Percentiles rank a stretch among this genome's conserved stretches.
These are phyloP conservation scores for Drosophila eugracilis DNA, from an alignment of 1,140 invertebrate genomes.

Conservation along the genomic window DNA sequence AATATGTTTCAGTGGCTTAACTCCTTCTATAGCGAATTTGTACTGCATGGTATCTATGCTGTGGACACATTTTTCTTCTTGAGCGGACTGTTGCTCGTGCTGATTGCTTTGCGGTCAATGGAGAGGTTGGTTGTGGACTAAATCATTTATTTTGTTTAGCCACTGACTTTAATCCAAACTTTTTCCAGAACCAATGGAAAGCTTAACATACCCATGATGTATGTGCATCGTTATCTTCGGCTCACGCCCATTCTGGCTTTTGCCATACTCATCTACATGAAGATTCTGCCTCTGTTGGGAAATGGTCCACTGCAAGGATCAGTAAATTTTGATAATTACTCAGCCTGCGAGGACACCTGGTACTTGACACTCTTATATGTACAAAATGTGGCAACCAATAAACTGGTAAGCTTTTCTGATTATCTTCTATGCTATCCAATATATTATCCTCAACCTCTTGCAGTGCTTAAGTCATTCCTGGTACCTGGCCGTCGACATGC, in stretches of 20 bases:
- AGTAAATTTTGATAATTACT: conserved; percentile 59
- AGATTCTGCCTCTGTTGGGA: conserved; percentile 41
- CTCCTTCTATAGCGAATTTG: conserved; percentile 85
- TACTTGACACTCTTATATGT: conserved; percentile 56
- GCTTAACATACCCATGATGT: conserved; percentile 71
- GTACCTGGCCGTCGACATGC: conserved; percentile 95
- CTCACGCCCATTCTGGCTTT: conserved; percentile 63
- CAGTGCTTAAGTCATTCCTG: conserved; percentile 95
- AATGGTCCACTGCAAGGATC: conserved; percentile 40
- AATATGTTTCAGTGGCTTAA: conserved; percentile 71
- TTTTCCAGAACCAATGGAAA: conserved; percentile 45
- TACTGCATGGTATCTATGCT: conserved; percentile 88
- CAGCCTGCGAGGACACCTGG: conserved; percentile 42
- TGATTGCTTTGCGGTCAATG: conserved; percentile 88
- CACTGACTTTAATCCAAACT: neutral
- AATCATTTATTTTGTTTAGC: neutral
- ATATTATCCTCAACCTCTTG: neutral
- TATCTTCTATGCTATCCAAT: neutral
- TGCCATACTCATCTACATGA: conserved; percentile 58
- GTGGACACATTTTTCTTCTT: conserved; percentile 96
- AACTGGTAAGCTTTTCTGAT: conserved; percentile 27
- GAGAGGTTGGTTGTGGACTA: conserved; percentile 85
- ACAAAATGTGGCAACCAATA: conserved; percentile 55
- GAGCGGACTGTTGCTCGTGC: conserved; percentile 89
- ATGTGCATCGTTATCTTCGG: conserved; percentile 77